phyloP scores from a whole-genome alignment of 2,113 vertebrate genomes.

The Lichenostomus cassidix region DNA sequence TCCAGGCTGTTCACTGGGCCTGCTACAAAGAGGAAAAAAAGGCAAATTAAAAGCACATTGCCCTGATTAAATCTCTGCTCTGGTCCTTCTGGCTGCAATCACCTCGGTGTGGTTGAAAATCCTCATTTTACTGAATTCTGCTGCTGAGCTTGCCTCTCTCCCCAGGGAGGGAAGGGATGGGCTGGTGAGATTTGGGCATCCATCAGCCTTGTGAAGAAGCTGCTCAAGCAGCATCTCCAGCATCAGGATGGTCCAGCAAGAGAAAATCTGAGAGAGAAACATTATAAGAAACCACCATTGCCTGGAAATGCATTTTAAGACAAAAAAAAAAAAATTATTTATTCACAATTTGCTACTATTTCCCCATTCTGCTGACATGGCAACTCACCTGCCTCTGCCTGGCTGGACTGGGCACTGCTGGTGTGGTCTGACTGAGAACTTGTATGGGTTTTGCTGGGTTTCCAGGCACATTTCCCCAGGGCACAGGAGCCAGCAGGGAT shows the following conservation, averaged over 20 bases:
- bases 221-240: not conserved
- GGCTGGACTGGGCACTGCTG: not conserved
- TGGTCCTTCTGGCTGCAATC: slow-evolving; percentile 40
- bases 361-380: rapidly evolving
- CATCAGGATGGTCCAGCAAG: not conserved
- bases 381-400: not conserved
- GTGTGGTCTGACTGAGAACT: not conserved
- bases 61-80: slow-evolving; percentile 61
- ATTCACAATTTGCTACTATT: not conserved
- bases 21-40: slow-evolving; percentile 8
- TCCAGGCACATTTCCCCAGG: not conserved
- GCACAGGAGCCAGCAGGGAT: not conserved
- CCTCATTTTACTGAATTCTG: slow-evolving; percentile 51
- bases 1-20: not conserved
- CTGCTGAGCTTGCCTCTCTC: slow-evolving; percentile 18
- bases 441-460: not conserved
- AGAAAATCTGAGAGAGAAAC: not conserved
- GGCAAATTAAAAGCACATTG: slow-evolving; percentile 70
- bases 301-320: not conserved
- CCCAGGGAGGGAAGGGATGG: not conserved
- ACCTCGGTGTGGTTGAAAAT: slow-evolving; percentile 57
- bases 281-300: not conserved
- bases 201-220: not conserved
- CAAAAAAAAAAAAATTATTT: not conserved
- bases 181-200: not conserved